Evolutionary conservation across 2,797 vertebrate genomes (phyloP).

Genomic region (Cichlasoma orientale): DNA sequence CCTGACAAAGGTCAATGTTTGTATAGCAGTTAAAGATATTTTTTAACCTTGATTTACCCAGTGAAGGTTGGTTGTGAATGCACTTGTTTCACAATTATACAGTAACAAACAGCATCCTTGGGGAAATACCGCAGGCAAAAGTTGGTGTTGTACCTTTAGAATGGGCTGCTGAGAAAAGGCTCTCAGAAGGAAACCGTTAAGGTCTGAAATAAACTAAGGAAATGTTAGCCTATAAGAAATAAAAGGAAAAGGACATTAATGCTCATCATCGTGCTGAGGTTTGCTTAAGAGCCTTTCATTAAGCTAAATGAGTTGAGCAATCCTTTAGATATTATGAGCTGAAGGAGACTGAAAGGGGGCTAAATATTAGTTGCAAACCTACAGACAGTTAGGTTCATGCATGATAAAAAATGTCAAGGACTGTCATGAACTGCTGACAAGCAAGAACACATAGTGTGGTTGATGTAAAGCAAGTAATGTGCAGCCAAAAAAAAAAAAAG

Average conservation of each 20-base stretch:
- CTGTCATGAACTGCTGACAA: neutral
- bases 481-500: neutral
- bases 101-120: conserved; percentile 28
- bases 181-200: conserved; percentile 9
- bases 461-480: neutral
- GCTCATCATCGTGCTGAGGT: neutral
- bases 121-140: conserved; percentile 26
- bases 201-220: neutral
- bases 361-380: neutral
- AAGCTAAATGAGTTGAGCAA: conserved; percentile 6
- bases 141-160: conserved; percentile 2
- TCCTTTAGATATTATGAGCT: neutral
- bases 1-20: conserved; percentile 60
- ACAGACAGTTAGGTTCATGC: neutral
- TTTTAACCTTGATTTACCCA: conserved; percentile 58
- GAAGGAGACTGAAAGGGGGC: neutral
- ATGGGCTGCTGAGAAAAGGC: conserved; percentile 1
- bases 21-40: conserved; percentile 61
- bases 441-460: neutral
- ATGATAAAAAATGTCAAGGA: neutral
- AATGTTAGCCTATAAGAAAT: neutral
- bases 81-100: conserved; percentile 14
- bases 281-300: conserved; percentile 6
- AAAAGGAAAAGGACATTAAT: conserved; percentile 3
- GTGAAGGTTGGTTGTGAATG: conserved; percentile 38